Evolutionary conservation across 2,113 vertebrate species (phyloP).

Genomic region (Myotis brandtii): DNA sequence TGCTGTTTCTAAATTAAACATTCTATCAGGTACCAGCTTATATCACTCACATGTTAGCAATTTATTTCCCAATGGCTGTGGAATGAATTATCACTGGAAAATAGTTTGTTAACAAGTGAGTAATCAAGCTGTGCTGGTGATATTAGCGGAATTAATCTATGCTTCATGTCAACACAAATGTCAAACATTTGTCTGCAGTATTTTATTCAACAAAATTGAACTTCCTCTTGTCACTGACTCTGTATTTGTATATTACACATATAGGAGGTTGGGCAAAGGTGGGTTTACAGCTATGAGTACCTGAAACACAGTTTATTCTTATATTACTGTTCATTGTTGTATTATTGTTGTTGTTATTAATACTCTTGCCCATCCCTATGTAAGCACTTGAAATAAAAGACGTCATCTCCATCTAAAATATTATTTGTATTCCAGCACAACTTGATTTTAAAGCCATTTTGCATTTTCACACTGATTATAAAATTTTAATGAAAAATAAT

Average conservation of each 20-base stretch:
- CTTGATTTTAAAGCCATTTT: constrained; percentile 17
- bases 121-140: not conserved
- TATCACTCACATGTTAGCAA: not conserved
- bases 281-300: not conserved
- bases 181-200: not conserved
- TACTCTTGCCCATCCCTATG: not conserved
- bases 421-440: constrained; percentile 18
- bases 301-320: not conserved
- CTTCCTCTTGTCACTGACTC: not conserved
- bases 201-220: constrained; percentile 7
- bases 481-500: constrained; percentile 52
- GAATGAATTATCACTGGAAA: not conserved
- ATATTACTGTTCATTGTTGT: not conserved
- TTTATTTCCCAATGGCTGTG: constrained; percentile 29
- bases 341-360: not conserved
- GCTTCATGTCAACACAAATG: not conserved
- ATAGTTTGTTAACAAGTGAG: not conserved
- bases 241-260: not conserved
- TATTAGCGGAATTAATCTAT: not conserved
- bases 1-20: not conserved
- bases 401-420: not conserved
- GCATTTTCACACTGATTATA: constrained; percentile 29
- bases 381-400: not conserved
- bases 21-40: not conserved
- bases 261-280: not conserved